Evolutionary conservation across 2,113 vertebrate species (phyloP).

Genomic region (Erinaceus europaeus): DNA sequence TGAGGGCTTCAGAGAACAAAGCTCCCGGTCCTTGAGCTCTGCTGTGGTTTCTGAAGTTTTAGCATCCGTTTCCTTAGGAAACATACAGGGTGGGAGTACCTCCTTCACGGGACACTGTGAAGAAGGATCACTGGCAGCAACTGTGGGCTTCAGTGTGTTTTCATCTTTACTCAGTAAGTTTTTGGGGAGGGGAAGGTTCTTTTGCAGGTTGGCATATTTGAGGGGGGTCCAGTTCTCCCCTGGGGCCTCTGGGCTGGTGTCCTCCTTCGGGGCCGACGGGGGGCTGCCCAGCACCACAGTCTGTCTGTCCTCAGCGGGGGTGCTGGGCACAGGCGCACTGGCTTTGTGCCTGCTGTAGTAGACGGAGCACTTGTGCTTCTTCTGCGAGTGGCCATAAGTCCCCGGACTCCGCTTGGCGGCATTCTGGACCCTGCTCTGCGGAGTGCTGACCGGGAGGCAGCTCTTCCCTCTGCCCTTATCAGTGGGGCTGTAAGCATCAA

Average conservation of each 20-base stretch:
- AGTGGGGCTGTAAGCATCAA: conserved; percentile 89
- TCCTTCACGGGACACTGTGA: conserved; percentile 81
- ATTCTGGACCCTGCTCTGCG: conserved; percentile 84
- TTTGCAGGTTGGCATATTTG: conserved; percentile 78
- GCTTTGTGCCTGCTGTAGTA: conserved; percentile 92
- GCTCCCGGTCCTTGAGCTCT: conserved; percentile 83
- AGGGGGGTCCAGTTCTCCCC: conserved; percentile 82
- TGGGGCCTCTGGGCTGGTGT: conserved; percentile 69
- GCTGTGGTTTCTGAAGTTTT: conserved; percentile 84
- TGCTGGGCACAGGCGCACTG: conserved; percentile 66
- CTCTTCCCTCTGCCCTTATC: conserved; percentile 97
- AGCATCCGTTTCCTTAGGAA: conserved; percentile 97
- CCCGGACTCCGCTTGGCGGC: conserved; percentile 89
- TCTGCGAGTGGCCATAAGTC: conserved; percentile 86
- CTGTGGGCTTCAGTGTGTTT: conserved; percentile 80
- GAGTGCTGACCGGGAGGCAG: conserved; percentile 85
- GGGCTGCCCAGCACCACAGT: conserved; percentile 62
- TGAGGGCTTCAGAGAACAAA: conserved; percentile 79
- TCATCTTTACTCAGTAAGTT: conserved; percentile 82
- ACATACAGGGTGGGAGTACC: conserved; percentile 88
- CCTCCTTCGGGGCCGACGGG: conserved; percentile 75
- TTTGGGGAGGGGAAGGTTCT: conserved; percentile 80
- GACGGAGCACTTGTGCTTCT: conserved; percentile 94
- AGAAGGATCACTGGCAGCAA: conserved; percentile 77
- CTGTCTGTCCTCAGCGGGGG: conserved; percentile 78